These are phyloP conservation scores for Bufo bufo DNA, from an alignment of 2,113 vertebrate species.

Conservation along the genomic window DNA sequence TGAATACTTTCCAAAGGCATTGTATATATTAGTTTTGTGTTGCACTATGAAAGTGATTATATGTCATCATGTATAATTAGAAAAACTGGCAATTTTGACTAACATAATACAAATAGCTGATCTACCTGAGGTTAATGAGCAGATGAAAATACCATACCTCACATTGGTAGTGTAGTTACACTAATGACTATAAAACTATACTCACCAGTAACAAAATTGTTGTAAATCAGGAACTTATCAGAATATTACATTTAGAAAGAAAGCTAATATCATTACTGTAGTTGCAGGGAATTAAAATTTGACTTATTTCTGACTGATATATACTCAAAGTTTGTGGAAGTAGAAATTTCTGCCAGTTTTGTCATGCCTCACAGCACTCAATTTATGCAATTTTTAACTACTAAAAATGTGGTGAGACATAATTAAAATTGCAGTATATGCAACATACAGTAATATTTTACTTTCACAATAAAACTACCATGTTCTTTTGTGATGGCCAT, in stretches of 20 bases:
- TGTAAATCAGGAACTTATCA: background rate
- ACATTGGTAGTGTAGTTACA: background rate
- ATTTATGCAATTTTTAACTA: slow-evolving; percentile 24
- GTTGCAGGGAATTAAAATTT: background rate
- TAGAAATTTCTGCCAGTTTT: slow-evolving; percentile 10
- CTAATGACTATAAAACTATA: too few species aligned
- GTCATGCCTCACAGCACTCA: background rate
- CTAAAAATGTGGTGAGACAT: slow-evolving; percentile 21
- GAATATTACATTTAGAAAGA: background rate
- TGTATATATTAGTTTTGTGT: too few species aligned
- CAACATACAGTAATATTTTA: slow-evolving; percentile 38
- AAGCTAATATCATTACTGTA: background rate
- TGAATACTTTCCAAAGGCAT: too few species aligned
- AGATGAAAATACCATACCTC: background rate
- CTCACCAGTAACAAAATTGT: too few species aligned
- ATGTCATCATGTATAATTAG: too few species aligned
- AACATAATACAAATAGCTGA: too few species aligned
- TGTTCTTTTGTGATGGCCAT: slow-evolving; percentile 30
- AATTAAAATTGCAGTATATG: slow-evolving; percentile 14
- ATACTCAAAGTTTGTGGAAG: background rate
- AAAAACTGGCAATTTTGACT: too few species aligned
- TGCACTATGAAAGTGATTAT: too few species aligned
- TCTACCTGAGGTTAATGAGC: too few species aligned
- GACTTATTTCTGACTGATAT: background rate
- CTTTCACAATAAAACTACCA: slow-evolving; percentile 24